phyloP scores from a whole-genome alignment of 2,797 vertebrate species.

The Prionace glauca region DNA sequence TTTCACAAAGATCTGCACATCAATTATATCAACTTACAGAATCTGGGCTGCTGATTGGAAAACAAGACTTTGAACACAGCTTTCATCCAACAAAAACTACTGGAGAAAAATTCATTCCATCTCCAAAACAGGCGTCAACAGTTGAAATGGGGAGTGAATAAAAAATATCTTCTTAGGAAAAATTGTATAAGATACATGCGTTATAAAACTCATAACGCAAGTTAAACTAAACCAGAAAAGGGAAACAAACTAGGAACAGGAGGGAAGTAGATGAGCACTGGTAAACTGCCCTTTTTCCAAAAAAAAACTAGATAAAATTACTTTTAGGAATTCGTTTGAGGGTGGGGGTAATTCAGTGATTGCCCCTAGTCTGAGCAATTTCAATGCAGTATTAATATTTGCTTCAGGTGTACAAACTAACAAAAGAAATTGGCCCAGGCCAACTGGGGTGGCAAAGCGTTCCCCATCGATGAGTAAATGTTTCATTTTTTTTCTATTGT shows the following conservation, averaged over 20 bases:
- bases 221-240: background rate
- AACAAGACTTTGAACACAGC: background rate
- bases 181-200: background rate
- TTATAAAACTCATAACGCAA: background rate
- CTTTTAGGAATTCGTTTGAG: background rate
- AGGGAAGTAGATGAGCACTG: background rate
- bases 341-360: background rate
- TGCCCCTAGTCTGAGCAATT: background rate
- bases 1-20: background rate
- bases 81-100: background rate
- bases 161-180: background rate
- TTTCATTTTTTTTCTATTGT: background rate
- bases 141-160: background rate
- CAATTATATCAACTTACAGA: background rate
- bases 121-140: background rate
- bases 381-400: background rate
- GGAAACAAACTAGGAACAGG: background rate
- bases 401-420: background rate
- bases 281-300: background rate
- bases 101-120: background rate
- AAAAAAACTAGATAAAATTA: background rate
- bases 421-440: background rate
- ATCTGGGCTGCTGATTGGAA: background rate
- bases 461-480: background rate
- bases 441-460: background rate